Evolutionary conservation across 2,888 invertebrate genomes (phyloP), one percentile per base, ranked within the genome.

Genomic region (Glaucopsyche alexis): DNA sequence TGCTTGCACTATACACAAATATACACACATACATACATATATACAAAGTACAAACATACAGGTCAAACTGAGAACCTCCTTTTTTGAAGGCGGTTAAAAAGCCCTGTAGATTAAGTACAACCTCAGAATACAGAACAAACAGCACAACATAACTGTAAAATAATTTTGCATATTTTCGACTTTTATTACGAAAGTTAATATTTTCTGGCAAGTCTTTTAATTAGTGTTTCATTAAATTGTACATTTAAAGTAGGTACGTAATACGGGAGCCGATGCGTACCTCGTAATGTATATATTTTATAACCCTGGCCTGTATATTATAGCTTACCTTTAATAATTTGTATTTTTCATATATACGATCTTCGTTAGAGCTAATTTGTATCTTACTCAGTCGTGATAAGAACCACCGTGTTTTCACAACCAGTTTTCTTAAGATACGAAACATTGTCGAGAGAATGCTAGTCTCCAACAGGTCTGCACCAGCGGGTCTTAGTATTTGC

Each of bases 271-370:
- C 80, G 79, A 79, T 82, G 83, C 82, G 79, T 82, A 75, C 84
- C 84, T 88, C 89, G 84, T 90, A 87, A 90, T 87, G 87, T 88
- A 85, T 87, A 86, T 87, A 88, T 87, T 90, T 90, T 90, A 90
- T 87, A 83, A 82, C 83, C 84, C 82, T 84, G 88, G 88, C 87
- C 87, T 84, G 87, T 90, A 89, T 90, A 89, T 88, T 88, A 89
- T 49, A 89, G 89, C 88, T 85, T 79, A 86, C 85, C 87, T 89
- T 86, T 88, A 83, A 87, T 88, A 90, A 88, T 88, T 87, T 85
- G 83, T 69, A 47, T 19, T 69, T 69, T 69, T 69, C 69, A 47
- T 69, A 19, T 67, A 9, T 11, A 74, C 83, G 80, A 80, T 78
- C 81, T 85, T 52, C 82, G 52, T 4, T n/a, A 11, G 7, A 38